Evolutionary conservation across 2,797 vertebrate species (phyloP).

Genomic region (Paramormyrops hopkinsi): DNA sequence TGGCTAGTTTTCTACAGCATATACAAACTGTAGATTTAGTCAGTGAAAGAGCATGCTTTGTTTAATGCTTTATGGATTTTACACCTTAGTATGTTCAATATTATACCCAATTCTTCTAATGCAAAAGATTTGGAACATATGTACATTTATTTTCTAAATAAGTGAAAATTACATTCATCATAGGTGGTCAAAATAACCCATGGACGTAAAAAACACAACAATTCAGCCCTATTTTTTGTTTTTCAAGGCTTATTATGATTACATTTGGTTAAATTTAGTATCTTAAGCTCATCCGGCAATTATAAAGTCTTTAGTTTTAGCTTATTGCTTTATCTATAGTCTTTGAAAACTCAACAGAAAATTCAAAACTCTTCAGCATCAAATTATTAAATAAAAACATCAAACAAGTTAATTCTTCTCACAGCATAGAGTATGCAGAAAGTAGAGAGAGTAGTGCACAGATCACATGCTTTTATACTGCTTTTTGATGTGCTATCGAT

Average conservation of each 20-base stretch:
- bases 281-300: background rate
- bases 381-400: slow-evolving; percentile 6
- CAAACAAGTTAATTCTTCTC: background rate
- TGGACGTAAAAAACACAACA: background rate
- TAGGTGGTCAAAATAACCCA: background rate
- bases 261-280: background rate
- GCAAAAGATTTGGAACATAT: background rate
- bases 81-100: background rate
- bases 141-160: background rate
- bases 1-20: background rate
- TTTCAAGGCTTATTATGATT: background rate
- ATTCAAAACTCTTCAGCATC: background rate
- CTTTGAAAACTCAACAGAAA: background rate
- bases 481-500: background rate
- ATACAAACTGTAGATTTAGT: background rate
- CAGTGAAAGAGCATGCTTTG: background rate
- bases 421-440: background rate
- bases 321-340: background rate
- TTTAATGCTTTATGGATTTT: background rate
- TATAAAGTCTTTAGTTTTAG: background rate
- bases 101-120: background rate
- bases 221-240: background rate
- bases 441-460: background rate
- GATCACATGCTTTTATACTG: background rate
- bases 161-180: background rate